Evolutionary conservation across 2,888 invertebrate genomes (phyloP), one percentile per base, ranked within the genome.

Genomic region (Chirona hameri): DNA sequence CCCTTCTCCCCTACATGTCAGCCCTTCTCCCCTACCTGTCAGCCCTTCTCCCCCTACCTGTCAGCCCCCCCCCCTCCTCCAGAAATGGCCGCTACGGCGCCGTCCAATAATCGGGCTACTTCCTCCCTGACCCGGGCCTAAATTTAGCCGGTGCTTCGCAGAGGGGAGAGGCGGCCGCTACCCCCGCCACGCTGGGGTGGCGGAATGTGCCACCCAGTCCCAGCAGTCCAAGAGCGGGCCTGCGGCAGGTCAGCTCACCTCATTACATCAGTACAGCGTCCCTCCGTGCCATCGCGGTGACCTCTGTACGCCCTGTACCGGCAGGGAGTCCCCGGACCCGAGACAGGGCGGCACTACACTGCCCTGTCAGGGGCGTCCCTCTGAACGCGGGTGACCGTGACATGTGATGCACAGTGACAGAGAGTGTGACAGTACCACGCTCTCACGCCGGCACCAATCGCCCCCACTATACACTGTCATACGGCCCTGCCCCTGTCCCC

Each of bases 71-170:
- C 57, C 57, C 21, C 57, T 60, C 60, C 60, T 39, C n/a, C n/a
- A 21, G 60, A 9, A 18, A 18, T 24, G 60, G 60, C 60, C 65
- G 29, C 27, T 2, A 27, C 27, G 12, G n/a, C 72, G 18, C 39
- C 76, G 39, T 76, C 76, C 14, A 76, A 46, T 76, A 76, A 76
- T 76, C 76, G 39, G 76, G 76, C 46, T 76, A 76, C 76, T 76
- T 76, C 76, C 76, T 46, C 76, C 27, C 52, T 18, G 52, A 15
- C 12, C 52, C 52, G 46, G 39, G 18, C 39, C 76, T 76, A 76
- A 39, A 76, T 76, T 46, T 76, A 76, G 76, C 27, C 31, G 31
- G 7, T 7, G 60, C 9, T 24, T 21, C 21, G 21, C 24, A 24
- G 21, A 24, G 72, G 39, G 72, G 72, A 39, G 72, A 39, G 76